Evolutionary conservation across 2,113 vertebrate genomes (phyloP).

Genomic region (Oncorhynchus kisutch): DNA sequence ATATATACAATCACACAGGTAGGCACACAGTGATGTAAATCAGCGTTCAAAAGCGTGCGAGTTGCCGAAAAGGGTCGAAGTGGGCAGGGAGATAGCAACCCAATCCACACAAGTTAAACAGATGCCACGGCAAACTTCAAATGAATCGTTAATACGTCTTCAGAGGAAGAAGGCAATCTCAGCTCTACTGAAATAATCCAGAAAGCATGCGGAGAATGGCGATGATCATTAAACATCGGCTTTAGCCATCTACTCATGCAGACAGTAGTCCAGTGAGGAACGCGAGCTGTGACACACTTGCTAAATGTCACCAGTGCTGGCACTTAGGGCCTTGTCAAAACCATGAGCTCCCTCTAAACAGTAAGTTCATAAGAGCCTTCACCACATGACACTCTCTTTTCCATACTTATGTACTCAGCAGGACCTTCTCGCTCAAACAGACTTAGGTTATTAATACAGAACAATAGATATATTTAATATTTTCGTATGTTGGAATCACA

Average conservation of each 20-base stretch:
- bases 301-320: conserved; percentile 56
- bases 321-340: conserved; percentile 49
- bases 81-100: background rate
- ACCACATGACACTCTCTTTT: conserved; percentile 25
- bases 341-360: conserved; percentile 23
- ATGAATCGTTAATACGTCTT: conserved; percentile 39
- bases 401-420: conserved; percentile 40
- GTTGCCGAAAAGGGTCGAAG: conserved; percentile 5
- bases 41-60: conserved; percentile 38
- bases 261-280: conserved; percentile 43
- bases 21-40: conserved; percentile 49
- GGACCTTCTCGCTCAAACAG: conserved; percentile 12
- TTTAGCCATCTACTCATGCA: conserved; percentile 14
- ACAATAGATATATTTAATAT: conserved; percentile 45
- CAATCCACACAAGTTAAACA: conserved; percentile 47
- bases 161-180: conserved; percentile 46
- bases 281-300: conserved; percentile 31
- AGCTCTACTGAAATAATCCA: conserved; percentile 59
- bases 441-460: conserved; percentile 55
- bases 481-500: conserved; percentile 27
- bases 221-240: conserved; percentile 56
- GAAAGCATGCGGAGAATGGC: conserved; percentile 42
- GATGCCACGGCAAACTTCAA: conserved; percentile 58
- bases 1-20: background rate
- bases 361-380: conserved; percentile 39